Percentiles rank a stretch among this genome's conserved stretches.
Evolutionary conservation across 1,140 invertebrate genomes (phyloP).

Genomic region (Bombus impatiens): DNA sequence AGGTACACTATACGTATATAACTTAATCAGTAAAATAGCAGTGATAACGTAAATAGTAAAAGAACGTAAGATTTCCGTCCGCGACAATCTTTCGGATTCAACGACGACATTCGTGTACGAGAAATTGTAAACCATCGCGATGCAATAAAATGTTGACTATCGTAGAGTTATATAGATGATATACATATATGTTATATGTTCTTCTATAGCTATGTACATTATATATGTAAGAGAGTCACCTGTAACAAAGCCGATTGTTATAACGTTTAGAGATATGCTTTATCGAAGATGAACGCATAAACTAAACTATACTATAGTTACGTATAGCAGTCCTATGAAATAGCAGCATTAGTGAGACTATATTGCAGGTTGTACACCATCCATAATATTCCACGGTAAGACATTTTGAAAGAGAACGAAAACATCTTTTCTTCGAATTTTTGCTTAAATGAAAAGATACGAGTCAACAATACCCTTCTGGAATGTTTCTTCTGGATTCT

Average conservation of each 20-base stretch:
- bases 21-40: too few relatives aligned
- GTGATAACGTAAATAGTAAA: background rate
- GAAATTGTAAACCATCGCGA: constrained; percentile 7
- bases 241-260: background rate
- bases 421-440: background rate
- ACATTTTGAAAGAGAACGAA: background rate
- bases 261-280: background rate
- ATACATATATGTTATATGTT: constrained; percentile 25
- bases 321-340: background rate
- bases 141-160: constrained; percentile 16
- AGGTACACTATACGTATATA: background rate
- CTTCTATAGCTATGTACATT: background rate
- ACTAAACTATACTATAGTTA: background rate
- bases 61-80: background rate
- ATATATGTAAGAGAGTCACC: background rate
- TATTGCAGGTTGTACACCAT: constrained; percentile 8
- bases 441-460: background rate
- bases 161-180: constrained; percentile 28
- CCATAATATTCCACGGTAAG: constrained; percentile 12
- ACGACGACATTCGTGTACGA: background rate
- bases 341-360: constrained; percentile 19
- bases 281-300: background rate
- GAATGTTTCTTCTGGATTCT: background rate
- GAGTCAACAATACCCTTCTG: background rate
- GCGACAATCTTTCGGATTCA: constrained; percentile 13